Conservation (phyloP, 2,888 invertebrate genomes). For the Poecilobothrus nobilitatus region DNA sequence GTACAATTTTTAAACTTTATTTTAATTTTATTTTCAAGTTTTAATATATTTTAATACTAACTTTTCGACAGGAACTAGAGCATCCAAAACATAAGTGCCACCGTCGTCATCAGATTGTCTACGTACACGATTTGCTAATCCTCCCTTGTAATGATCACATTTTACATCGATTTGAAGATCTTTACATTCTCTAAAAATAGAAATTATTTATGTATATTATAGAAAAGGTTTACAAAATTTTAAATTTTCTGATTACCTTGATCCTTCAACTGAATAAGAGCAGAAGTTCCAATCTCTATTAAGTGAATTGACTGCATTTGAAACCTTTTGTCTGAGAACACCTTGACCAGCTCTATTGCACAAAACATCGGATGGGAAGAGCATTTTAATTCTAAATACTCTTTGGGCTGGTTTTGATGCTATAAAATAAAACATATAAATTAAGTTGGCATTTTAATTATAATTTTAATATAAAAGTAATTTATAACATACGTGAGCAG, state of each 20-base stretch:
- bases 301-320: slow-evolving; percentile 78
- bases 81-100: slow-evolving; percentile 73
- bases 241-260: slow-evolving; percentile 33
- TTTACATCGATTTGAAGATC: slow-evolving; percentile 85
- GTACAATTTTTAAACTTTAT: background rate
- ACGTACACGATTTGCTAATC: slow-evolving; percentile 52
- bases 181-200: slow-evolving; percentile 67
- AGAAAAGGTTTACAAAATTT: background rate
- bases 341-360: slow-evolving; percentile 94
- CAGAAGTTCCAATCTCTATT: slow-evolving; percentile 97
- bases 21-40: background rate
- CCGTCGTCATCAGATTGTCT: slow-evolving; percentile 61
- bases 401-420: slow-evolving; percentile 86
- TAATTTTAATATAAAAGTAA: background rate
- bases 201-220: slow-evolving; percentile 40
- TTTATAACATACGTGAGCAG: slow-evolving; percentile 67
- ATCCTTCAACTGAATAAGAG: slow-evolving; percentile 76
- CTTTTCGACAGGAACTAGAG: slow-evolving; percentile 77
- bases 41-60: slow-evolving; percentile 49
- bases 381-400: slow-evolving; percentile 85
- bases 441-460: no score
- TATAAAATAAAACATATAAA: slow-evolving; percentile 36
- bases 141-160: slow-evolving; percentile 66
- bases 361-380: slow-evolving; percentile 92
- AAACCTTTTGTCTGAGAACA: slow-evolving; percentile 80